Percentiles rank a stretch among this genome's conserved stretches.
phyloP scores from a whole-genome alignment of 2,113 vertebrate genomes.

The Aegithalos caudatus region DNA sequence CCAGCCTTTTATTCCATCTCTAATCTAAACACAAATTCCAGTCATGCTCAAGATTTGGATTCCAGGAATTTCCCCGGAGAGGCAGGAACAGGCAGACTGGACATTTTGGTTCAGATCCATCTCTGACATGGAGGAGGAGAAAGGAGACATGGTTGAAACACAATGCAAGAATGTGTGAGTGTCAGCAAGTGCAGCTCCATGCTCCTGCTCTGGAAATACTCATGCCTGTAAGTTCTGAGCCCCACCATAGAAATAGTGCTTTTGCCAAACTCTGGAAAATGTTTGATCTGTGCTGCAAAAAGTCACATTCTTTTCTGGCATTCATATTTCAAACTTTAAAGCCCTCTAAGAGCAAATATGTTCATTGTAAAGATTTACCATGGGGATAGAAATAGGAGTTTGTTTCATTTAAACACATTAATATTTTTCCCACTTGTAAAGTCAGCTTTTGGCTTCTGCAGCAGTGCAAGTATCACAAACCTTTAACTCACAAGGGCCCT shows the following conservation, averaged over 20 bases:
- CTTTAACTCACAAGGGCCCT: constrained; percentile 44
- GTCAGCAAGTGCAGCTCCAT: constrained; percentile 51
- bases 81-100: background rate
- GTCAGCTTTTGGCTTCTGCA: constrained; percentile 60
- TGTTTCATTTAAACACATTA: constrained; percentile 58
- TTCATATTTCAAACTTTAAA: constrained; percentile 61
- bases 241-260: background rate
- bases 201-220: constrained; percentile 58
- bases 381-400: constrained; percentile 51
- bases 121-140: background rate
- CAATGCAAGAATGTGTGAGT: constrained; percentile 56
- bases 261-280: constrained; percentile 52
- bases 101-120: constrained; percentile 51
- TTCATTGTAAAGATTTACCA: constrained; percentile 28
- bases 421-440: constrained; percentile 65
- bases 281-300: constrained; percentile 49
- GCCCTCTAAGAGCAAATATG: constrained; percentile 41
- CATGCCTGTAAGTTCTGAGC: background rate
- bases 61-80: constrained; percentile 25
- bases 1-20: background rate
- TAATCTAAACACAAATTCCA: constrained; percentile 30
- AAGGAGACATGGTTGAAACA: constrained; percentile 38
- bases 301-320: constrained; percentile 62
- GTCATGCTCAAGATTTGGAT: background rate
- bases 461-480: constrained; percentile 44